Evolutionary conservation across 2,113 vertebrate species (phyloP), one percentile per base, ranked within the genome.

Genomic region (Pantherophis guttatus): DNA sequence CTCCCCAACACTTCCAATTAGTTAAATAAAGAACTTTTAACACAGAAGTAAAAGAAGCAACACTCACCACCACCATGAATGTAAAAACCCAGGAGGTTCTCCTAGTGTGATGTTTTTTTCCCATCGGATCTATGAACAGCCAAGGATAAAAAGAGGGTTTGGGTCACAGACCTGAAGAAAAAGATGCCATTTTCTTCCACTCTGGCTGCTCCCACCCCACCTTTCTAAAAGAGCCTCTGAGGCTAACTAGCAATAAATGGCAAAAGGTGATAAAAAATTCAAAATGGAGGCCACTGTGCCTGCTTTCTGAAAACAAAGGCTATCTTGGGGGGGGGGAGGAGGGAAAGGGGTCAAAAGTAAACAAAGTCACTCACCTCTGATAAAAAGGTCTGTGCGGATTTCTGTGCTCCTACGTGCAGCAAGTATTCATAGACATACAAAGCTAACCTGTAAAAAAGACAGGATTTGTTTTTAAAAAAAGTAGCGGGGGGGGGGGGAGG

Each of bases 41-140:
- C 44, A 48, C 1, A 26, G 26, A 24, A 9, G 65, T 70, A 39
- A 52, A 88, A 86, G 44, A 8, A 86, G 91, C 86, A 86, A 87
- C 93, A 98, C 99, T 99, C 97, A 99, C 99, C 99, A 99, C 99
- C 99, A 99, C 99, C 99, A 99, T 33, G 99, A 99, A 97, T 99
- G 99, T 92, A 99, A 97, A 97, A 99, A 99, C 96, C 99, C 99
- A 70, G 99, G 99, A 54, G 99, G 99, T 94, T 99, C 99, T 94
- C 99, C 99, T 90, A 99, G 97, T 53, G 99, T 99, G 97, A 99
- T 99, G 97, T 99, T 99, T 97, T 99, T 99, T 97, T 99, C 99
- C 99, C 99, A 99, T 98, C 99, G 98, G 96, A 99, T 99, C 99
- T 99, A 95, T 7, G 95, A 97, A 95, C 87, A 90, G 96, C 87